Conservation (phyloP, 2,888 invertebrate genomes). For the Norana najaformis region DNA sequence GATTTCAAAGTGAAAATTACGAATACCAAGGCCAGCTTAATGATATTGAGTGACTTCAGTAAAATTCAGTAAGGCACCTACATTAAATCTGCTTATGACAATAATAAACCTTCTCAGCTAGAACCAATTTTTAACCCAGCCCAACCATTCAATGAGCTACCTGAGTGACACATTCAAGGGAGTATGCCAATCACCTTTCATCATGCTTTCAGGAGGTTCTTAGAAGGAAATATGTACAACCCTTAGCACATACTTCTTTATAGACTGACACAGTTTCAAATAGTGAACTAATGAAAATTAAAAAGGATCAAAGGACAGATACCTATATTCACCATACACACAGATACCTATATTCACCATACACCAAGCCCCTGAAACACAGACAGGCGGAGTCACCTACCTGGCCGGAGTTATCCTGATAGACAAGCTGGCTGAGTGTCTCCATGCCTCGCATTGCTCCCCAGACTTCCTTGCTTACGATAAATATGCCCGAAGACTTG, state of each 20-base stretch:
- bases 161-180: neutral
- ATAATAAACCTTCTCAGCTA: neutral
- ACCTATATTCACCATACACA: neutral
- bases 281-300: neutral
- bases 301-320: neutral
- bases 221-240: no score
- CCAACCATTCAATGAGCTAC: neutral
- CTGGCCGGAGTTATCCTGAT: constrained; percentile 57
- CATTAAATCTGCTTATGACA: neutral
- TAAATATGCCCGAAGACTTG: constrained; percentile 35
- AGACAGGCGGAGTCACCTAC: constrained; percentile 49
- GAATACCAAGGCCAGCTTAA: neutral
- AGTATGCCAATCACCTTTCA: neutral
- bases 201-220: no score
- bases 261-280: neutral
- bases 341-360: neutral
- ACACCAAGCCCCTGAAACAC: neutral
- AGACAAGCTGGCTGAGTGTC: constrained; percentile 77
- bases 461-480: constrained; percentile 60
- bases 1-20: neutral
- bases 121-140: neutral
- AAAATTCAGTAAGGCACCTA: neutral
- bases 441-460: constrained; percentile 65
- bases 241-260: no score
- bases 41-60: neutral